A percentile compares a stretch with the other conserved stretches of the same genome.
Conservation (phyloP, 2,888 invertebrate species). For the Philopedon plagiatum region DNA sequence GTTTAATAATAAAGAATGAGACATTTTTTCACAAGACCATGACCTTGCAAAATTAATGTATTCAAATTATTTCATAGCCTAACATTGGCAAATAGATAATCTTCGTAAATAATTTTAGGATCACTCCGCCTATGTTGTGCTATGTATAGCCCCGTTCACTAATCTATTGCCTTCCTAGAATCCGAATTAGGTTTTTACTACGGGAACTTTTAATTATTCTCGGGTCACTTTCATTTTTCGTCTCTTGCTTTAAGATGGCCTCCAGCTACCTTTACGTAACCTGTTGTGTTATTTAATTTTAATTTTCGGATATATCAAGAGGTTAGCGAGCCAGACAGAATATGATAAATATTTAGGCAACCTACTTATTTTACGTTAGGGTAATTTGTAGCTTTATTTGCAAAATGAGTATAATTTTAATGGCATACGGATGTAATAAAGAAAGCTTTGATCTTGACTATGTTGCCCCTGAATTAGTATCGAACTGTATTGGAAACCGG, state of each 20-base stretch:
- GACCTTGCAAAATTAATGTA: too few species aligned
- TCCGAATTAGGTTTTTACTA: background rate
- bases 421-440: too few species aligned
- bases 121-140: background rate
- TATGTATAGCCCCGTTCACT: background rate
- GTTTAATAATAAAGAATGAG: too few species aligned
- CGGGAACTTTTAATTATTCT: background rate
- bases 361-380: background rate
- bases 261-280: background rate
- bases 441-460: too few species aligned
- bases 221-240: slow-evolving; percentile 8
- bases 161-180: background rate
- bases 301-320: background rate
- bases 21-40: too few species aligned
- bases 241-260: background rate
- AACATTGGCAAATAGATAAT: too few species aligned
- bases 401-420: background rate
- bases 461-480: too few species aligned
- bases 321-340: slow-evolving; percentile 1
- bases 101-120: too few species aligned
- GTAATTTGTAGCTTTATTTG: background rate
- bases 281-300: slow-evolving; percentile 2
- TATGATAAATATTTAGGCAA: background rate
- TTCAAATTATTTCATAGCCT: too few species aligned
- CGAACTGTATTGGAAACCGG: too few species aligned